phyloP scores from a whole-genome alignment of 2,888 invertebrate genomes.

The Aporophyla nigra region DNA sequence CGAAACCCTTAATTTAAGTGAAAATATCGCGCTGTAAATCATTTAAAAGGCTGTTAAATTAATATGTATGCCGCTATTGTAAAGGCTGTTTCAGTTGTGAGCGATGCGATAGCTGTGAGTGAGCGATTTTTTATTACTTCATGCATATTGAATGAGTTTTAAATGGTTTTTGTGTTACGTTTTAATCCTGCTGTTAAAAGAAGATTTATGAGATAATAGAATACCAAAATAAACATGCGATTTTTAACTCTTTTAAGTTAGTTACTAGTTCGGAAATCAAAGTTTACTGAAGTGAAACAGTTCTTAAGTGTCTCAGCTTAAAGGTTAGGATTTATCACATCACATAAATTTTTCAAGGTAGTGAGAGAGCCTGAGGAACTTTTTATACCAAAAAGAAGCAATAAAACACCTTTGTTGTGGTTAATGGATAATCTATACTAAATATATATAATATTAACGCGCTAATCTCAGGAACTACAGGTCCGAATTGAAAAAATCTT shows the following conservation, averaged over 20 bases:
- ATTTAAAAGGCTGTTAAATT: slow-evolving; percentile 77
- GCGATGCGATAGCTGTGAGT: slow-evolving; percentile 53
- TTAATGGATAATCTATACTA: too few species aligned
- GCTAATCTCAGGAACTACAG: too few species aligned
- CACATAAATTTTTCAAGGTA: too few species aligned
- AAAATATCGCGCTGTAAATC: slow-evolving; percentile 76
- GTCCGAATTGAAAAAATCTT: too few species aligned
- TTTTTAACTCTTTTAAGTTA: neutral
- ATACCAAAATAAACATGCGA: neutral
- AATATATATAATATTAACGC: too few species aligned
- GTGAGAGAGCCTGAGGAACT: too few species aligned
- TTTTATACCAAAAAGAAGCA: too few species aligned
- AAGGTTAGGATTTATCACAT: neutral
- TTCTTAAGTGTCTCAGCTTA: neutral
- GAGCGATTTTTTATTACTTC: slow-evolving; percentile 49
- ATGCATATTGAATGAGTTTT: slow-evolving; percentile 51
- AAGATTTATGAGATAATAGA: slow-evolving; percentile 24
- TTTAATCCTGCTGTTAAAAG: slow-evolving; percentile 26
- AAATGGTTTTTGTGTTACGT: slow-evolving; percentile 36
- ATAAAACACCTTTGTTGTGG: too few species aligned
- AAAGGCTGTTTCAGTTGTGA: slow-evolving; percentile 55
- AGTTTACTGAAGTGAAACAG: neutral
- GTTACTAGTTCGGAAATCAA: neutral
- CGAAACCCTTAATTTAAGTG: slow-evolving; percentile 71
- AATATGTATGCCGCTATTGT: slow-evolving; percentile 76